These are phyloP conservation scores for Ctenodactylus gundi DNA, from an alignment of 2,113 vertebrate genomes.

Conservation along the genomic window DNA sequence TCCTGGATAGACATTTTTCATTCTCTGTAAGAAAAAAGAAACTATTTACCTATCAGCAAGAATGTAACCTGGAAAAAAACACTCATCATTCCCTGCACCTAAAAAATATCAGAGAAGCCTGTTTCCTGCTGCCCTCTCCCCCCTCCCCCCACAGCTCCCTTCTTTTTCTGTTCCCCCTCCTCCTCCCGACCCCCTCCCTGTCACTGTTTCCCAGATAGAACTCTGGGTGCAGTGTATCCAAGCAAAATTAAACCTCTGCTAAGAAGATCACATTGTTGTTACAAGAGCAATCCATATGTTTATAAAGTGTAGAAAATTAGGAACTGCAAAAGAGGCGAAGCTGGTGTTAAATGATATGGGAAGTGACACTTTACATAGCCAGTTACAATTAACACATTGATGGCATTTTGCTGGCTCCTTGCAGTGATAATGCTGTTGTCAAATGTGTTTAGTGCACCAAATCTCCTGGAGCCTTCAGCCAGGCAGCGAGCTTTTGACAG, in stretches of 20 bases:
- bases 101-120: constrained; percentile 74
- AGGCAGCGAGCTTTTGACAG: constrained; percentile 99
- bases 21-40: constrained; percentile 77
- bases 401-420: constrained; percentile 97
- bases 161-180: constrained; percentile 33
- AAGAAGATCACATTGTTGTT: constrained; percentile 81
- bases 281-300: constrained; percentile 89
- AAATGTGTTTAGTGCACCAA: constrained; percentile 99
- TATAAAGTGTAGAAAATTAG: constrained; percentile 89
- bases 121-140: constrained; percentile 67
- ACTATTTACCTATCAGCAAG: constrained; percentile 80
- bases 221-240: constrained; percentile 67
- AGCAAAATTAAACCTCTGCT: constrained; percentile 83
- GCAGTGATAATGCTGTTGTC: constrained; percentile 99
- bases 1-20: constrained; percentile 52
- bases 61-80: constrained; percentile 58
- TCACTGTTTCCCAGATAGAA: constrained; percentile 54
- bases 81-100: constrained; percentile 64
- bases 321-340: constrained; percentile 89
- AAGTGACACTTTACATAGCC: constrained; percentile 99
- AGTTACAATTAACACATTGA: constrained; percentile 99
- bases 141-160: background rate
- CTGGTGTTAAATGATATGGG: constrained; percentile 97
- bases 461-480: constrained; percentile 99
- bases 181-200: background rate